phyloP scores from a whole-genome alignment of 2,797 vertebrate species.

The Furcifer pardalis region DNA sequence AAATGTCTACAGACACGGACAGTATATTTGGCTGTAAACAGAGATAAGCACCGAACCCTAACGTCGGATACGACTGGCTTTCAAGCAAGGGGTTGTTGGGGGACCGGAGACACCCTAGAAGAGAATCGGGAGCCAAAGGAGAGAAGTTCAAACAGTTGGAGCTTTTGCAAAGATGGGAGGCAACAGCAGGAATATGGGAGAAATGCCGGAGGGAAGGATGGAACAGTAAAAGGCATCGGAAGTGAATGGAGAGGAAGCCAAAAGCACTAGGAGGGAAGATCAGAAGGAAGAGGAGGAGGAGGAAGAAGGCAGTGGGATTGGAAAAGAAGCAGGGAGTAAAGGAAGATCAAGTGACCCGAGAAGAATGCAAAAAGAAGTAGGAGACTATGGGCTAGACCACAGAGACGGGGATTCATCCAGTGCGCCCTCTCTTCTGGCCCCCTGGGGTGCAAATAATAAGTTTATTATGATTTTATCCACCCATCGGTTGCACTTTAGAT shows the following conservation, averaged over 20 bases:
- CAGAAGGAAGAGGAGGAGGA: background rate
- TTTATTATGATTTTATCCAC: too few species aligned
- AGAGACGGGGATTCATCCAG: too few species aligned
- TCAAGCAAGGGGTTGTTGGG: background rate
- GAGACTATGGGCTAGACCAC: too few species aligned
- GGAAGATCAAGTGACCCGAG: background rate
- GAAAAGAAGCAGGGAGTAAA: constrained; percentile 7
- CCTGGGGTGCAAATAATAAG: too few species aligned
- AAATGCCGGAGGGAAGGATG: constrained; percentile 16
- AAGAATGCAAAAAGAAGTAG: background rate
- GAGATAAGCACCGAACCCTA: too few species aligned
- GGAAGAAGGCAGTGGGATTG: background rate
- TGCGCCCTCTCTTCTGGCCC: too few species aligned
- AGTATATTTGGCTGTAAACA: too few species aligned
- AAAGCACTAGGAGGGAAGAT: constrained; percentile 7
- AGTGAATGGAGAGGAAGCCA: background rate
- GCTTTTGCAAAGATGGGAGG: constrained; percentile 43
- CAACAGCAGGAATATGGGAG: constrained; percentile 5
- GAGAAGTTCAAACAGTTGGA: constrained; percentile 48
- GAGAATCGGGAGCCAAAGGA: constrained; percentile 53
- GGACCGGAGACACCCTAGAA: constrained; percentile 55
- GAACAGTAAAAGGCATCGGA: background rate
- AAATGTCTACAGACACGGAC: too few species aligned
- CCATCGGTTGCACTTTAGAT: too few species aligned
- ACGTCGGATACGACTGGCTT: too few species aligned